Evolutionary conservation across 2,888 invertebrate genomes (phyloP), one percentile per base, ranked within the genome.

Genomic region (Fragum fragum): DNA sequence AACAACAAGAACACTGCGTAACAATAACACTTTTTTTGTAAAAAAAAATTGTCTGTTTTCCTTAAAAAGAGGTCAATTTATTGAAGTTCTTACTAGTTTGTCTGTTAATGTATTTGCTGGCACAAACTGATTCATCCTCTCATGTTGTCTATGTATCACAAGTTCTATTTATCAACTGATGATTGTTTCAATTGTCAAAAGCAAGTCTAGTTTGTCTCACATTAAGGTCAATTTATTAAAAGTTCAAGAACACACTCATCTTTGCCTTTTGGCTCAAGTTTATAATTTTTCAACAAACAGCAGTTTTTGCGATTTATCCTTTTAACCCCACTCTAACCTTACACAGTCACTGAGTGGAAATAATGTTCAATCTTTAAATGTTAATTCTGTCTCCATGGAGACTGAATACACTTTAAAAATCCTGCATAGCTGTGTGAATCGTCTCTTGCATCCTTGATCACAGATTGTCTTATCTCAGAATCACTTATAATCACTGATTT

Each of bases 41-140:
- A 39, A 39, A 39, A 47, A 47, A 47, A 47, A 9, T 14, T 47
- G 47, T 47, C 14, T 47, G 5, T 47, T 57, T 21, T 57, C 9
- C 26, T 57, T 23, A 23, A 57, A 57, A 57, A 57, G 57, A 57
- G 21, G 57, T 57, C 57, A 57, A 57, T 57, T 57, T 57, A 57
- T 57, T 57, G 57, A 57, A 57, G 57, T 57, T n/a, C 23, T 9
- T 57, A 26, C n/a, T 57, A 57, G 23, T 23, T 57, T 18, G 9
- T 7, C 26, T 57, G 57, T 23, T 57, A 5, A n/a, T 52, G 16
- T 57, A 57, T 57, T 57, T 26, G 11, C 26, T 6, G 21, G 14
- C 57, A 57, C 57, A 57, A 2, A 57, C 23, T 26, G 21, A 3
- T 5, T 57, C 11, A 23, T 23, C 3, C 2, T 9, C 23, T 14